Percentiles rank a stretch among this genome's conserved stretches.
Conservation (phyloP, 2,888 invertebrate genomes). For the Villa cingulata region DNA sequence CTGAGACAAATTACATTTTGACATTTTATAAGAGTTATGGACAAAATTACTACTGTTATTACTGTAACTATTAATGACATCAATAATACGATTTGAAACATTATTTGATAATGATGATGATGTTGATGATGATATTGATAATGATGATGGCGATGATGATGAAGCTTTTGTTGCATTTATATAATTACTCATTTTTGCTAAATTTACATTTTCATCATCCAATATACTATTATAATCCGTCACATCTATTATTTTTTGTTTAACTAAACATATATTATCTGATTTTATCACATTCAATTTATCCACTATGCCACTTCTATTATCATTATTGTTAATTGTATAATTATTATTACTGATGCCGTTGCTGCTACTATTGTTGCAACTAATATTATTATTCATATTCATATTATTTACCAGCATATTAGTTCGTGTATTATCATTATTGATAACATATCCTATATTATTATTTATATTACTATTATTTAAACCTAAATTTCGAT, state of each 20-base stretch:
- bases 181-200: constrained; percentile 32
- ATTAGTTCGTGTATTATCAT: constrained; percentile 1
- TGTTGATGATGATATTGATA: background rate
- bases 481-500: constrained; percentile 3
- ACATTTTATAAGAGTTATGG: background rate
- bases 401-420: background rate
- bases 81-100: background rate
- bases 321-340: constrained; percentile 23
- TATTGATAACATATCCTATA: constrained; percentile 1
- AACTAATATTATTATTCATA: background rate
- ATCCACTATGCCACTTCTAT: constrained; percentile 24
- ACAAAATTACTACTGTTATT: background rate
- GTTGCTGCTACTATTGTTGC: background rate
- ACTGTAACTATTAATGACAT: background rate
- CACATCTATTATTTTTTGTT: constrained; percentile 17
- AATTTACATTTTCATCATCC: constrained; percentile 33
- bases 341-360: constrained; percentile 14
- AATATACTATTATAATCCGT: constrained; percentile 24
- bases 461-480: constrained; percentile 1
- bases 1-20: background rate
- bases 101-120: background rate
- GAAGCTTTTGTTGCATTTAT: constrained; percentile 18
- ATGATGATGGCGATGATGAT: background rate
- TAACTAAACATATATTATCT: constrained; percentile 24
- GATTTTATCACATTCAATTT: constrained; percentile 36